Conservation (phyloP, 2,113 vertebrate genomes). For the Rhinopomastus cyanomelas region DNA sequence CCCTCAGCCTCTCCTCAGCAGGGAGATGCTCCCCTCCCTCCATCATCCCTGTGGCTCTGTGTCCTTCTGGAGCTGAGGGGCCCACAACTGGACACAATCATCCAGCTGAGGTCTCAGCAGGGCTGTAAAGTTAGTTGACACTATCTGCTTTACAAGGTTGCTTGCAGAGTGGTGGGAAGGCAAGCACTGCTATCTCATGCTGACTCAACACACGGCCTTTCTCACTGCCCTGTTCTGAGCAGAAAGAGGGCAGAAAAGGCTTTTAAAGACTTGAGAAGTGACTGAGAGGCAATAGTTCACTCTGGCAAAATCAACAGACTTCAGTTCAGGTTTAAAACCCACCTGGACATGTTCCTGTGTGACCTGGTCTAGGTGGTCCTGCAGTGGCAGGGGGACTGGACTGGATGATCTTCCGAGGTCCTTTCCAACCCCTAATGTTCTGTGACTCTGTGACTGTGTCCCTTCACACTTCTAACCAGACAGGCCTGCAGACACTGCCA, state of each 20-base stretch:
- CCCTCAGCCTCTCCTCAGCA: no score
- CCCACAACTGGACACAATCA: no score
- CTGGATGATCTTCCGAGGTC: no score
- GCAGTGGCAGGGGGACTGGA: no score
- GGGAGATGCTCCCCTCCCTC: no score
- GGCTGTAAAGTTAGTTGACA: not conserved
- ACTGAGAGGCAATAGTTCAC: slow-evolving; percentile 50
- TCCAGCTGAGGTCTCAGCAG: no score
- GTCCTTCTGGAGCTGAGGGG: no score
- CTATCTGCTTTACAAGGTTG: not conserved
- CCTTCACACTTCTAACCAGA: slow-evolving; percentile 33
- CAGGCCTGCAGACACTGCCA: not conserved
- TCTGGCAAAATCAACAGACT: not conserved
- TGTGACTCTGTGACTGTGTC: no score
- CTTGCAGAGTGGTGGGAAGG: accelerated
- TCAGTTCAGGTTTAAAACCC: slow-evolving; percentile 40
- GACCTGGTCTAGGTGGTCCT: no score
- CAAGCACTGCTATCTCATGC: not conserved
- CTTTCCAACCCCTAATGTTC: no score
- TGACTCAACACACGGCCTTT: not conserved
- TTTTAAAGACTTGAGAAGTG: slow-evolving; percentile 24
- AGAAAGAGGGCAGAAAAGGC: not conserved
- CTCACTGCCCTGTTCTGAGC: not conserved
- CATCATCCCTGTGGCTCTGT: no score
- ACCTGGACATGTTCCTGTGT: no score